Percentiles rank a stretch among this genome's conserved stretches.
Conservation (phyloP, 2,113 vertebrate species). For the Pterocles orientalis region DNA sequence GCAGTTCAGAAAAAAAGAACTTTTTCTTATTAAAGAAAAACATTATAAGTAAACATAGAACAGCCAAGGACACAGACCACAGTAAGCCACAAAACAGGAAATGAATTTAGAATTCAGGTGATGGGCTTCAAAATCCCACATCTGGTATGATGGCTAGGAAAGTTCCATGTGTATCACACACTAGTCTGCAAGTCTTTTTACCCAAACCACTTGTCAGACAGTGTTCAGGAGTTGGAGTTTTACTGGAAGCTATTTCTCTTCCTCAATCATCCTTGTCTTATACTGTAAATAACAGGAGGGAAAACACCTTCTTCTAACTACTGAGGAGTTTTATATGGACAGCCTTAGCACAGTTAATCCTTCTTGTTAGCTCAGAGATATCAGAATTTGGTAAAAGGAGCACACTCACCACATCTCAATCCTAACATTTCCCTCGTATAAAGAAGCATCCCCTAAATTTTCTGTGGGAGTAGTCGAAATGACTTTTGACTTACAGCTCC, state of each 20-base stretch:
- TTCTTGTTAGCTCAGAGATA: not conserved
- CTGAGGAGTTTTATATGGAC: not conserved
- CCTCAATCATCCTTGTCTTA: not conserved
- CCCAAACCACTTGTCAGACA: not conserved
- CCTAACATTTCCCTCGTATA: not conserved
- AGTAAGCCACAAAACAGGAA: not conserved
- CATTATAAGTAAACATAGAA: not conserved
- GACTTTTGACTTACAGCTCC: slow-evolving; percentile 85
- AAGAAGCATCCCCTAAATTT: not conserved
- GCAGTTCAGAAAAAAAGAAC: not conserved
- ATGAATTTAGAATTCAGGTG: not conserved
- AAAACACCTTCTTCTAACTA: not conserved
- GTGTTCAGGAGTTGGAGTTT: not conserved
- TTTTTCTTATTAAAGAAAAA: not conserved
- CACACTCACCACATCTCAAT: not conserved
- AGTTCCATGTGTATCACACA: not conserved
- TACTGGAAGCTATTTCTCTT: not conserved
- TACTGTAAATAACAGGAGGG: not conserved
- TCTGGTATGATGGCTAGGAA: not conserved
- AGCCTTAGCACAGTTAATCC: not conserved
- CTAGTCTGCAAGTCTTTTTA: not conserved
- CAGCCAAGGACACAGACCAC: not conserved
- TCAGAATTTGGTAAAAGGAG: not conserved
- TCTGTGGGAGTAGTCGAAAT: not conserved
- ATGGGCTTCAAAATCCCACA: not conserved